Conservation (phyloP, 2,888 invertebrate species). For the Agonopterix heracliana region DNA sequence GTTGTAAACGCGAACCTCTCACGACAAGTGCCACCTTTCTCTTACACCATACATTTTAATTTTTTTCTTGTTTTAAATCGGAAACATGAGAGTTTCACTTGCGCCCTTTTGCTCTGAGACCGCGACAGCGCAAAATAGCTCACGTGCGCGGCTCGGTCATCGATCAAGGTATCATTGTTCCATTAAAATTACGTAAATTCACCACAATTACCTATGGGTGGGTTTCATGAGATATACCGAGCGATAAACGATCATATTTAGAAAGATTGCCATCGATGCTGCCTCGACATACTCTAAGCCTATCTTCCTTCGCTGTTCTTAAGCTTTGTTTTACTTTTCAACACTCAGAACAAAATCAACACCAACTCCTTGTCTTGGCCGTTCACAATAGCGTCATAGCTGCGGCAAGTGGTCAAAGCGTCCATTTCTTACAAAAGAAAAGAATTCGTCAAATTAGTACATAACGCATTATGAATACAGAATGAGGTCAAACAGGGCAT, state of each 20-base stretch:
- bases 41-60: conserved; percentile 24
- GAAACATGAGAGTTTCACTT: conserved; percentile 12
- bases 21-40: conserved; percentile 45
- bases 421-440: conserved; percentile 61
- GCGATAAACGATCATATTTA: conserved; percentile 30
- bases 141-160: conserved; percentile 29
- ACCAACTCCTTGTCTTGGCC: conserved; percentile 4
- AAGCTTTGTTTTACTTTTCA: background rate
- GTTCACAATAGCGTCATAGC: conserved; percentile 27
- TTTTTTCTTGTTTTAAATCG: conserved; percentile 12
- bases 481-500: conserved; percentile 73
- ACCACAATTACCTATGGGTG: conserved; percentile 29
- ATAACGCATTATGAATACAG: conserved; percentile 68
- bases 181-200: conserved; percentile 38
- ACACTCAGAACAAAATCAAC: background rate
- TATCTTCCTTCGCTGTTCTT: background rate
- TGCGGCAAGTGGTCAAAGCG: conserved; percentile 60
- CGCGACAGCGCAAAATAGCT: conserved; percentile 24
- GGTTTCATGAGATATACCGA: conserved; percentile 26
- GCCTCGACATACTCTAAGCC: too few relatives aligned
- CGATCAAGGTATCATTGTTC: conserved; percentile 40
- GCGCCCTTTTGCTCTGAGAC: conserved; percentile 6
- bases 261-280: too few relatives aligned
- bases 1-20: conserved; percentile 29
- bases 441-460: conserved; percentile 71